These are phyloP conservation scores for Philopotamus ludificatus DNA, from an alignment of 1,140 invertebrate species.

Conservation along the genomic window DNA sequence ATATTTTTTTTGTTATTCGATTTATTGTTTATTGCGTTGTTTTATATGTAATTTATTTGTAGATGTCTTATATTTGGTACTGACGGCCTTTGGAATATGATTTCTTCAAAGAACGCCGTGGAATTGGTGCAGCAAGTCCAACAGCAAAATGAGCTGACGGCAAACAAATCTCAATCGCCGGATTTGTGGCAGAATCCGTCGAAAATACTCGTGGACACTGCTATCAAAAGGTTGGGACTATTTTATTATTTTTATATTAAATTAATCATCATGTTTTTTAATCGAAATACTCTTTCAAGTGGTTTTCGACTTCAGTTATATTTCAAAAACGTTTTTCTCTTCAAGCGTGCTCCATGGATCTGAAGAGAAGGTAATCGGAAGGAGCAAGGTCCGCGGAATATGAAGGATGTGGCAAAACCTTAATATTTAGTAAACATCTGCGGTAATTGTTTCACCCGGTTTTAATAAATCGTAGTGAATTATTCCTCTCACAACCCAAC, in stretches of 20 bases:
- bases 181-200: conserved; percentile 84
- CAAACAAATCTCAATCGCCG: conserved; percentile 54
- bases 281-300: no score
- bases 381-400: no score
- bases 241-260: conserved; percentile 16
- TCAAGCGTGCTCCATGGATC: no score
- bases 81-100: conserved; percentile 96
- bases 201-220: conserved; percentile 83
- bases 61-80: conserved; percentile 93
- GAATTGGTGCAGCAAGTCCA: conserved; percentile 80
- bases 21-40: background rate
- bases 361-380: no score
- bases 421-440: no score
- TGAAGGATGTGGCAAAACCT: no score
- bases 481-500: no score
- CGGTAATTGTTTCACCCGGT: no score
- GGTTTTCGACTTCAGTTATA: background rate
- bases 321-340: background rate
- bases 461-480: no score
- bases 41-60: conserved; percentile 46
- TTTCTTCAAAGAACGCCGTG: conserved; percentile 81
- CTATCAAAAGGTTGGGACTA: conserved; percentile 63
- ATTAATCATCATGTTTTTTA: no score
- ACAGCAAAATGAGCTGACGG: conserved; percentile 67
- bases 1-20: background rate